These are phyloP conservation scores for Phocoena sinus DNA, from an alignment of 2,113 vertebrate species.

Conservation along the genomic window DNA sequence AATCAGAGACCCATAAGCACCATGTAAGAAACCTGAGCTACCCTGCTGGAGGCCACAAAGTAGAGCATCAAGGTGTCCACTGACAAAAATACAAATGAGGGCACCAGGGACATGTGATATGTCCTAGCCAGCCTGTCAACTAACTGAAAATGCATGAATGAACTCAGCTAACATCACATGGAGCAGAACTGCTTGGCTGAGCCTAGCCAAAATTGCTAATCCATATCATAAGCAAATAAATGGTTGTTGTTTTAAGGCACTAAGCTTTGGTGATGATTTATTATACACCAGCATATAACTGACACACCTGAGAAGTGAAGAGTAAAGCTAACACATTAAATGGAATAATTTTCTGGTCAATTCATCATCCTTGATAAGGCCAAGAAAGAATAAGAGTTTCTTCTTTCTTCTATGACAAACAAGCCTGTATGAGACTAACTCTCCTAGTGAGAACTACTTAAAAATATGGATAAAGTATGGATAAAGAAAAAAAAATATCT, in stretches of 20 bases:
- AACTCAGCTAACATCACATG: neutral
- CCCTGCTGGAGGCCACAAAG: neutral
- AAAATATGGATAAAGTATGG: neutral
- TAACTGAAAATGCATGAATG: neutral
- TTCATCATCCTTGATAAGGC: neutral
- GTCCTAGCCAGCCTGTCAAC: neutral
- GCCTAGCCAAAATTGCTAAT: neutral
- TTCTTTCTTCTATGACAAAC: neutral
- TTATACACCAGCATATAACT: neutral
- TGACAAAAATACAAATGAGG: neutral
- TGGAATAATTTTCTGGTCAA: neutral
- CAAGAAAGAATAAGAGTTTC: neutral
- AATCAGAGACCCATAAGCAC: neutral
- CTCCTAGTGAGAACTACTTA: neutral
- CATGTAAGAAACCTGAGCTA: neutral
- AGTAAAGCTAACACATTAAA: neutral
- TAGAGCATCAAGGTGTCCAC: neutral
- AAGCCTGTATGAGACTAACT: neutral
- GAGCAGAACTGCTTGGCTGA: neutral
- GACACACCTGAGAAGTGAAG: neutral
- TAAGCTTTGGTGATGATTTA: neutral
- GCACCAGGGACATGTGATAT: neutral
- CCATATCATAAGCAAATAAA: neutral
- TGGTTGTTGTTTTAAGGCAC: neutral
- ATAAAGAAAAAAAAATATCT: neutral